Evolutionary conservation across 2,888 invertebrate genomes (phyloP), one percentile per base, ranked within the genome.

Genomic region (Calliscelio sp.): DNA sequence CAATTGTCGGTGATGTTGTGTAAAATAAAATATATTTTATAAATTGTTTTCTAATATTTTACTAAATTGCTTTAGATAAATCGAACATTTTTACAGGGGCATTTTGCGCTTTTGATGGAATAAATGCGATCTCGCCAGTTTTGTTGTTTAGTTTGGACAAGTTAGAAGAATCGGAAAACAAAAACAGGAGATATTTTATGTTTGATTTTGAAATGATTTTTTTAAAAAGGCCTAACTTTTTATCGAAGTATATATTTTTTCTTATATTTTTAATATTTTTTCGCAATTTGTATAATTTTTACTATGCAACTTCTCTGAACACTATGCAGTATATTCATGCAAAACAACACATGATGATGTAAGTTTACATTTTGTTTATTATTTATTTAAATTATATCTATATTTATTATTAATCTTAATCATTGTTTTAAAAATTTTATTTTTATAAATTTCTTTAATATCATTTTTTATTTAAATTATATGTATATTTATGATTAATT

Each of bases 131-230:
- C 6, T 35, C 24, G 8, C 73, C 73, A 25, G 2, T 73, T 4
- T 7, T 73, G 0, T 24, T 61, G 7, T 0, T 49, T 18, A 38
- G n/a, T 2, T 18, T 61, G 16, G 61, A 73, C 11, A 38, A 49
- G 14, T 18, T 61, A 2, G 8, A 49, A 6, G 35, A 59, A 35
- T n/a, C 59, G 11, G 59, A 55, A 16, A 28, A 28, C 28, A 55
- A 49, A 11, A 25, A 38, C 11, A 22, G 14, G 22, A 73, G 24
- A 38, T 73, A 73, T 10, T 73, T 73, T 10, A 49, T 51, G 3
- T 73, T 73, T 32, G 38, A 25, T 2, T 61, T 73, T 51, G 73
- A 73, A 22, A 7, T 61, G 14, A 5, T 51, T 73, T 73, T 61
- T 16, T 8, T 49, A 10, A 24, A 51, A 32, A 18, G 11, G n/a